Evolutionary conservation across 2,888 invertebrate species (phyloP), one percentile per base, ranked within the genome.

Genomic region (Phortica okadai): DNA sequence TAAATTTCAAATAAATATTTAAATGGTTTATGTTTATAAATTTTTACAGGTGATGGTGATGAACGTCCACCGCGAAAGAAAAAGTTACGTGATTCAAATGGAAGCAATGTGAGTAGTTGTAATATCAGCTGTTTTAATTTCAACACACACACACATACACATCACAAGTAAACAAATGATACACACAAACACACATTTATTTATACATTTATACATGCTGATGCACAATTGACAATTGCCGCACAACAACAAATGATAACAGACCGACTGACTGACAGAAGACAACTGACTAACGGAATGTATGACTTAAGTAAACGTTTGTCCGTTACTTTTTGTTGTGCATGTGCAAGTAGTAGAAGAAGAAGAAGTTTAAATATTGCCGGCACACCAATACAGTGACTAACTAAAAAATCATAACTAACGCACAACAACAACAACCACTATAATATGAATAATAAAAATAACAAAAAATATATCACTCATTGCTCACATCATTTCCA

Each of bases 31-130:
- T 62, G 7, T 62, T 21, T 62, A 62, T 8, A 72, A 56, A 72
- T 21, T 70, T 5, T 4, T 42, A n/a, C 25, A 70, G 25, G 42
- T 72, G 91, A 91, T 82, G 86, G 87, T 62, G 89, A 89, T 67
- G 90, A 90, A 70, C 85, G 90, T 76, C 91, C 90, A 80, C 90
- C 91, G 69, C 89, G 90, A 79, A 91, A 91, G 87, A 91, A 91
- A 87, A 91, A 90, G 81, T 77, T 87, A 76, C 90, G 91, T 81
- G 92, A 90, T 78, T 82, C 90, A 41, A 89, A 84, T 86, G 89
- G 84, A 80, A 88, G 83, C 82, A 89, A 85, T 86, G 89, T 89
- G 78, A 90, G 89, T 89, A 84, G 45, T 73, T 78, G 50, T 77
- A 69, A 77, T 77, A 74, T 14, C 54, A 45, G n/a, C 21, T 72